A percentile compares a stretch with the other conserved stretches of the same genome.
phyloP scores from a whole-genome alignment of 1,140 invertebrate genomes.

The Drosophila pachea region DNA sequence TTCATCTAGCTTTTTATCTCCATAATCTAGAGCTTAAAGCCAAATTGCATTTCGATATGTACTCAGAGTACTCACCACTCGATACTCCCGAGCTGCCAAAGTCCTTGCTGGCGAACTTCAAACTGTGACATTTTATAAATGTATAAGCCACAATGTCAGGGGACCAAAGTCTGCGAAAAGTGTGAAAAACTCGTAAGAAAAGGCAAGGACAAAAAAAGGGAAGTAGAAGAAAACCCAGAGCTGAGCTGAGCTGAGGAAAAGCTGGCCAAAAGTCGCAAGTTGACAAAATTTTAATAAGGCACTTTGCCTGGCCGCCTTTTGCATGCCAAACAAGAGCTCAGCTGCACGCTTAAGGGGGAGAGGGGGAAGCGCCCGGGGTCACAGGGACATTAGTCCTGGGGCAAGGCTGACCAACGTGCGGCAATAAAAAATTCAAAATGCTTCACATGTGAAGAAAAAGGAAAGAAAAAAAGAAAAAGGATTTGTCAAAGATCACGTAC shows the following conservation, averaged over 20 bases:
- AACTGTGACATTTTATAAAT: conserved; percentile 33
- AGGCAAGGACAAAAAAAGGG: not conserved
- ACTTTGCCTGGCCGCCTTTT: conserved; percentile 72
- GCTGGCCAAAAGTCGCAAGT: conserved; percentile 53
- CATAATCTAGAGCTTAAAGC: too few relatives aligned
- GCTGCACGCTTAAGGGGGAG: conserved; percentile 8
- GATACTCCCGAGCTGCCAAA: too few relatives aligned
- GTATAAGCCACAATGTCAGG: conserved; percentile 53
- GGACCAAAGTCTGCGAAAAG: conserved; percentile 30
- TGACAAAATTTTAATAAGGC: conserved; percentile 77
- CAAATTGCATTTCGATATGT: too few relatives aligned
- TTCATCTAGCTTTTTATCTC: too few relatives aligned
- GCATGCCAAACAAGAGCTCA: conserved; percentile 67
- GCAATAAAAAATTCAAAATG: conserved; percentile 77
- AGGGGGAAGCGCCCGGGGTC: too few relatives aligned
- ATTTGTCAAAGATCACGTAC: conserved; percentile 74
- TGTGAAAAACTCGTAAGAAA: conserved; percentile 40
- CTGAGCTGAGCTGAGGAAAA: not conserved
- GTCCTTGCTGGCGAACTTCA: not conserved
- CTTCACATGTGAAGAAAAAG: conserved; percentile 56
- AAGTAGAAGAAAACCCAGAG: conserved; percentile 12
- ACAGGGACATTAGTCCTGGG: not conserved
- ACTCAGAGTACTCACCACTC: not conserved
- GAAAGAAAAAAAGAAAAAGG: conserved; percentile 18
- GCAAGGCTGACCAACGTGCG: conserved; percentile 41